Evolutionary conservation across 2,113 vertebrate species (phyloP).

Genomic region (Todiramphus chloris): DNA sequence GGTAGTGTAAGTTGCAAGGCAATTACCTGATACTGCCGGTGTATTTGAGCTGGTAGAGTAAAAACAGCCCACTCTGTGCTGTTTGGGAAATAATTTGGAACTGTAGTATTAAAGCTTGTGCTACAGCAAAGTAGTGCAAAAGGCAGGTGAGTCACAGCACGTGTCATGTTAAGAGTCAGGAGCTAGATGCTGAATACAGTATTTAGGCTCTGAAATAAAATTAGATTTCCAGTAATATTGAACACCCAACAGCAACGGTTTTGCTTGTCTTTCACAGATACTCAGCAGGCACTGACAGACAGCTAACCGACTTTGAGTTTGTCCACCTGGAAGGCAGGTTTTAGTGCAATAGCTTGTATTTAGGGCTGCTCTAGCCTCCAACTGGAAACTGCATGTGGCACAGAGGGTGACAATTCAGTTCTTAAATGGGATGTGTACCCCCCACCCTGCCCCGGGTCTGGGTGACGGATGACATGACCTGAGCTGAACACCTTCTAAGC

Average conservation of each 20-base stretch:
- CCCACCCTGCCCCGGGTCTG: rapidly evolving
- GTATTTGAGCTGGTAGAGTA: neutral
- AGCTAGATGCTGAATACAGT: neutral
- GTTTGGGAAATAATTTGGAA: neutral
- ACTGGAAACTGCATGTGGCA: neutral
- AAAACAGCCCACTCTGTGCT: rapidly evolving
- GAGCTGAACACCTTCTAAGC: neutral
- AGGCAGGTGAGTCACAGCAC: neutral
- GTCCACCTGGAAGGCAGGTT: neutral
- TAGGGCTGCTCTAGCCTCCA: neutral
- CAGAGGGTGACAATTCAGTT: neutral
- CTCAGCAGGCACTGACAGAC: neutral
- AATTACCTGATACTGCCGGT: neutral
- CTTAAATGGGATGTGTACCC: neutral
- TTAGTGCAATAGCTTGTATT: neutral
- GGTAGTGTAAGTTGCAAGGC: neutral
- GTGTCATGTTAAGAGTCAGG: neutral
- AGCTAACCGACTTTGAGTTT: neutral
- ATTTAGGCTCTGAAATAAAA: neutral
- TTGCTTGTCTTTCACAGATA: neutral
- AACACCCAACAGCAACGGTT: neutral
- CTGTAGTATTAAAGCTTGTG: neutral
- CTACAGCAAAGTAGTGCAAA: neutral
- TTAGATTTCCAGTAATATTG: neutral
- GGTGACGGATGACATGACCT: neutral